phyloP scores from a whole-genome alignment of 2,113 vertebrate species.

The Pitta sordida region DNA sequence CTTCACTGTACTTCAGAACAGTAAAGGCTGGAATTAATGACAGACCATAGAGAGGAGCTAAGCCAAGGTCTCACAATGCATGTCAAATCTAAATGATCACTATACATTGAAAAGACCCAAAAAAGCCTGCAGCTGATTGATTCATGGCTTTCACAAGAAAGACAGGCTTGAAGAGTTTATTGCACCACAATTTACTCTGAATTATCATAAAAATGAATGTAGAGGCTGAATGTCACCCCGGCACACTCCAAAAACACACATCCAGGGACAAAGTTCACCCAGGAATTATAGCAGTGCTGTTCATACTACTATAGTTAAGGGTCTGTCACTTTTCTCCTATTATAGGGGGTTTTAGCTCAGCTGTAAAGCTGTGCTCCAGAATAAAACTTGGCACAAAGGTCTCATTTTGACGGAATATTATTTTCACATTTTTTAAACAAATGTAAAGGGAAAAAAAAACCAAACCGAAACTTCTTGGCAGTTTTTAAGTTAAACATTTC shows the following conservation, averaged over 20 bases:
- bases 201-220: slow-evolving; percentile 85
- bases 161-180: slow-evolving; percentile 87
- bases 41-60: slow-evolving; percentile 86
- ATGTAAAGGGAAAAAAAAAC: background rate
- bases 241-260: slow-evolving; percentile 77
- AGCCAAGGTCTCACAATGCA: slow-evolving; percentile 88
- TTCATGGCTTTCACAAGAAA: slow-evolving; percentile 86
- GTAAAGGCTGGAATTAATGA: slow-evolving; percentile 91
- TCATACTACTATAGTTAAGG: slow-evolving; percentile 47
- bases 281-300: slow-evolving; percentile 45
- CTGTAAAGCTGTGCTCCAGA: slow-evolving; percentile 38
- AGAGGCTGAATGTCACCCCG: slow-evolving; percentile 78
- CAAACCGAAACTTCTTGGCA: background rate
- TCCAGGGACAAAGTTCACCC: slow-evolving; percentile 75
- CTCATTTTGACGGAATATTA: slow-evolving; percentile 30
- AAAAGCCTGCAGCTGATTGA: slow-evolving; percentile 91
- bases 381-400: slow-evolving; percentile 55
- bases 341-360: slow-evolving; percentile 39
- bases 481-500: slow-evolving; percentile 66
- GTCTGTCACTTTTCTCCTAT: slow-evolving; percentile 43
- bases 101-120: slow-evolving; percentile 81
- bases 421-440: slow-evolving; percentile 53
- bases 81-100: slow-evolving; percentile 92
- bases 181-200: slow-evolving; percentile 85
- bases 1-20: slow-evolving; percentile 94